Percentiles rank a stretch among this genome's conserved stretches.
Evolutionary conservation across 2,888 invertebrate genomes (phyloP).

Genomic region (Dusona sp.): DNA sequence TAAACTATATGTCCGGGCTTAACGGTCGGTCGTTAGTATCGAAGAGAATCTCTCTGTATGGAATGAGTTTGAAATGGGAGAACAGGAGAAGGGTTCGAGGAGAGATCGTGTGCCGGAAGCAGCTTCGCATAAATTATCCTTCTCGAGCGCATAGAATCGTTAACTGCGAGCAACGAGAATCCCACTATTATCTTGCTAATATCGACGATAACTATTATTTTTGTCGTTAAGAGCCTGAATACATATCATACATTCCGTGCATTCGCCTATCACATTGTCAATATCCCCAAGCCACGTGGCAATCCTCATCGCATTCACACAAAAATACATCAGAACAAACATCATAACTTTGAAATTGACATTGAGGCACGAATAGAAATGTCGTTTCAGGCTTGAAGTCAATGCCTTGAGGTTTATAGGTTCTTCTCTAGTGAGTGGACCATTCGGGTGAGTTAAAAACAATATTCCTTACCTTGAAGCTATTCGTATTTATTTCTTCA

Average conservation of each 20-base stretch:
- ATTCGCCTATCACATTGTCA: constrained; percentile 4
- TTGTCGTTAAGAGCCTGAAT: constrained; percentile 67
- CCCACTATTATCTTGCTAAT: constrained; percentile 69
- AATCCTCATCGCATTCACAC: constrained; percentile 7
- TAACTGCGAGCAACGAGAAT: constrained; percentile 63
- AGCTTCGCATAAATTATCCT: constrained; percentile 69
- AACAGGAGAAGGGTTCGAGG: constrained; percentile 12
- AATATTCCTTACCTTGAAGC: no score
- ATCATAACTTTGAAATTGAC: background rate
- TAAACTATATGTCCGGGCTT: constrained; percentile 44
- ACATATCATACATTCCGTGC: background rate
- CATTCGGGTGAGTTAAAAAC: no score
- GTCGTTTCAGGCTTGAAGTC: no score
- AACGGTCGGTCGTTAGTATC: constrained; percentile 68
- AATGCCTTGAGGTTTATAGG: no score
- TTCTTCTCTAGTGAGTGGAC: no score
- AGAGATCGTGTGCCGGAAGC: constrained; percentile 63
- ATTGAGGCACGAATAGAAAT: background rate
- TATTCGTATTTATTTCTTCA: no score
- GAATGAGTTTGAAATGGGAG: constrained; percentile 26
- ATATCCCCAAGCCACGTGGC: background rate
- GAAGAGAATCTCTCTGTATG: constrained; percentile 64
- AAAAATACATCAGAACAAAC: background rate
- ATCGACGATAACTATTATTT: constrained; percentile 73
- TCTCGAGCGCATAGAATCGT: constrained; percentile 50